These are phyloP conservation scores for Zelleria hepariella DNA, from an alignment of 2,888 invertebrate genomes.

Conservation along the genomic window DNA sequence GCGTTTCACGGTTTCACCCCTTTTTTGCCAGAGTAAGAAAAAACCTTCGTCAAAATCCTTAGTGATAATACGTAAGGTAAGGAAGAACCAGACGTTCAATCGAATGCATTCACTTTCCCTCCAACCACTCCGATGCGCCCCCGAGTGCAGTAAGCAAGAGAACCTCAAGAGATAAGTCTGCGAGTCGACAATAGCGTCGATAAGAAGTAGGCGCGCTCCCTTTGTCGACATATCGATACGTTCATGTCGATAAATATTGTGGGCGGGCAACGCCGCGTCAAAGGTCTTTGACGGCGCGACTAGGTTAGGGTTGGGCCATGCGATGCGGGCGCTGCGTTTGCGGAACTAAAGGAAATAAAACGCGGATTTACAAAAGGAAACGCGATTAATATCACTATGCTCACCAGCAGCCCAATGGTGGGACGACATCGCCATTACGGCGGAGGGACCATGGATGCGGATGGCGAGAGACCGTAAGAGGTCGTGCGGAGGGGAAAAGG, in stretches of 20 bases:
- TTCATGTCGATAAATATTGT: constrained; percentile 58
- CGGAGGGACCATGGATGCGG: no score
- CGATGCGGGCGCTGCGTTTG: neutral
- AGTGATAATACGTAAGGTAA: no score
- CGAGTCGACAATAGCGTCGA: neutral
- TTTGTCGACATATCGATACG: neutral
- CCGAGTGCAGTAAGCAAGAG: neutral
- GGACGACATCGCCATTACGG: no score
- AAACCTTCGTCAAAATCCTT: no score
- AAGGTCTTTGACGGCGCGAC: constrained; percentile 39
- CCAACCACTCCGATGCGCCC: neutral
- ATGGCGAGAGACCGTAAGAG: no score
- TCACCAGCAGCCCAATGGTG: no score
- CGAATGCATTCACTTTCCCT: neutral
- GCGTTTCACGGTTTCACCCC: no score
- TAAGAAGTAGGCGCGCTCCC: neutral
- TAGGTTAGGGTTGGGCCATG: neutral
- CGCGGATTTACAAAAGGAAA: no score
- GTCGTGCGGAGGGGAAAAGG: no score
- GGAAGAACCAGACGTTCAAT: no score
- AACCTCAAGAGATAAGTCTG: neutral
- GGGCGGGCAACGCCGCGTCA: constrained; percentile 22
- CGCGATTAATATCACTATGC: no score
- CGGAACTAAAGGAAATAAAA: neutral
- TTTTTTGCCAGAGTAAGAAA: no score